Base-by-base conservation (phyloP, 2,888 invertebrate genomes). In the Gymnocheta viridis region DNA sequence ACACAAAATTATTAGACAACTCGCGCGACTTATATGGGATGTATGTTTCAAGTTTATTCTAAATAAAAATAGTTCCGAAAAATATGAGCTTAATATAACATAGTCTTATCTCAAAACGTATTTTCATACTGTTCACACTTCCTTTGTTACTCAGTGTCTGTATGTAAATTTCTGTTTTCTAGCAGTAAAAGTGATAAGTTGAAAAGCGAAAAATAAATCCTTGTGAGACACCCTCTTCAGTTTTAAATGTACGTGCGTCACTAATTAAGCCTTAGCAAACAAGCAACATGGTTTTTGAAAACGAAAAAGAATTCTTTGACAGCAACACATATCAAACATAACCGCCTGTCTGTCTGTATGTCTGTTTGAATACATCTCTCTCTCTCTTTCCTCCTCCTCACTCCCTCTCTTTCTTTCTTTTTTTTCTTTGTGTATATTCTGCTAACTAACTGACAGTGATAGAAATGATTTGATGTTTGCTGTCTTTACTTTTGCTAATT, bases 241-340 rank as follows among this genome's bases (percentile, higher is more conserved):
- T 77, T 84, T 77, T 19, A 17, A 9, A 47, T 76, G 70, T 66
- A 80, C 82, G 77, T 85, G 80, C 84, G 82, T 84, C 80, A 86
- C 86, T 86, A 86, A 86, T 85, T 82, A 85, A 86, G 80, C 84
- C 69, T 77, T 82, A 41, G 62, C 72, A 76, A 81, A 85, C 73
- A 84, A 84, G 80, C 77, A 84, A 73, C 67, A 83, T 80, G 82
- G 58, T 67, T 77, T 82, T 67, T 51, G 2, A 17, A 64, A 44
- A 47, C 9, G 17, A 66, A 78, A 47, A 67, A 56, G 41, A 49
- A 24, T 14, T 69, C 60, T 60, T 66, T 47, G 73, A 66, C 60
- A 27, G 56, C 67, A 72, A 22, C 62, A 70, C 12, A 58, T 41
- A 62, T 41, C 38, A 74, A 82, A 76, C 38, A 64, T 44, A 60